Evolutionary conservation across 2,113 vertebrate species (phyloP).

Genomic region (Pygoscelis antarcticus): DNA sequence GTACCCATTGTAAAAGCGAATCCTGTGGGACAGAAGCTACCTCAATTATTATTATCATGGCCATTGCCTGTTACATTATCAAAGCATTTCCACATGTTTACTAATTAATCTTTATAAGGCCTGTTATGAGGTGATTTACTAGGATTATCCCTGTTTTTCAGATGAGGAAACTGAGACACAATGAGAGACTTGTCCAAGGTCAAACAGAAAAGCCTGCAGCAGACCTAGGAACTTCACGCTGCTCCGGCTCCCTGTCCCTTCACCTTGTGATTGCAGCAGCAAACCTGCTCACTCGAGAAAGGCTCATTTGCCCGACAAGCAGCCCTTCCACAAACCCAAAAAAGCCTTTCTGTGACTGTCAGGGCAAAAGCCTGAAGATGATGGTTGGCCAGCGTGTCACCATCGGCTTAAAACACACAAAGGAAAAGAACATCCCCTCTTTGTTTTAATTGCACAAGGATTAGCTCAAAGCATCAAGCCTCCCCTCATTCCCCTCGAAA

Average conservation of each 20-base stretch:
- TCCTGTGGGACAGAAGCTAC: neutral
- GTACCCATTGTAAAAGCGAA: neutral
- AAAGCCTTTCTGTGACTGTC: neutral
- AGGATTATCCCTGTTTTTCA: constrained; percentile 18
- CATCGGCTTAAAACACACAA: neutral
- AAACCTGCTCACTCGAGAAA: neutral
- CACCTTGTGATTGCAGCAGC: rapidly evolving
- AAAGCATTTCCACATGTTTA: constrained; percentile 7
- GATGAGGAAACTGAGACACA: constrained; percentile 3
- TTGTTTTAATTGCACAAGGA: neutral
- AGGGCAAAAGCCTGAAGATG: neutral
- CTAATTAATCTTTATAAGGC: neutral
- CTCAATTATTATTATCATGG: neutral
- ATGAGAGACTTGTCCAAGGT: neutral
- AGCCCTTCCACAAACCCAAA: neutral
- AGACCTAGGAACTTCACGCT: neutral
- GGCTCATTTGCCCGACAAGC: neutral
- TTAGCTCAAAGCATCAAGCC: neutral
- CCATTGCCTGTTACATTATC: neutral
- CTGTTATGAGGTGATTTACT: constrained; percentile 15
- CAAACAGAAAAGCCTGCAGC: neutral
- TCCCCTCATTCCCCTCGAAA: neutral
- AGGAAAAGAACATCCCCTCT: neutral
- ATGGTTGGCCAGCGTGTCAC: neutral
- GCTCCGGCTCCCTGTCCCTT: neutral